These are phyloP conservation scores for Hydrotaea cyrtoneurina DNA, from an alignment of 2,888 invertebrate species.

Conservation along the genomic window DNA sequence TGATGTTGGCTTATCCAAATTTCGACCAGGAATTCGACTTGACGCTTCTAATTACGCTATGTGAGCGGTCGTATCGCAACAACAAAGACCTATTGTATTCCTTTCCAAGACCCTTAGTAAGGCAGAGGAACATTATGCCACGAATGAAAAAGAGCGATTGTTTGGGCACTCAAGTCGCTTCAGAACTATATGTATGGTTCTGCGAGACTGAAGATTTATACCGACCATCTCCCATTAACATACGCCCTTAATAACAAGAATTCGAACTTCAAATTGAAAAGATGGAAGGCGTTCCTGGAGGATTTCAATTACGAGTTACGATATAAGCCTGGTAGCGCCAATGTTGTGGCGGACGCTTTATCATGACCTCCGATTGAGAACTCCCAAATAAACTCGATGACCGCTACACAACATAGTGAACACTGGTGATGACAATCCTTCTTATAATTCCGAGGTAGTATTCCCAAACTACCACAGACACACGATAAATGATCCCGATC, in stretches of 20 bases:
- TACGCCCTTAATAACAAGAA: constrained; percentile 36
- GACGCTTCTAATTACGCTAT: constrained; percentile 50
- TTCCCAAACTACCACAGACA: constrained; percentile 26
- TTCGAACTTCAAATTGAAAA: constrained; percentile 14
- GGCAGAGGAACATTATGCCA: constrained; percentile 42
- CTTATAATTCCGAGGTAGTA: constrained; percentile 14
- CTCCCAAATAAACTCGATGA: not conserved
- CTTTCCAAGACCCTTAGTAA: constrained; percentile 40
- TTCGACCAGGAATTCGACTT: constrained; percentile 36
- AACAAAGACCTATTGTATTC: constrained; percentile 43
- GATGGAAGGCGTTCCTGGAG: not conserved
- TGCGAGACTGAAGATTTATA: constrained; percentile 29
- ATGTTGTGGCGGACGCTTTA: not conserved
- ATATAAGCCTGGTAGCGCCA: not conserved
- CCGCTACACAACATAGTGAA: constrained; percentile 58
- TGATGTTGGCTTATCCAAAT: not conserved
- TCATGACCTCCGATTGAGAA: not conserved
- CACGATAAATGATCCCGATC: not conserved
- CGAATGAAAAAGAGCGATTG: constrained; percentile 51
- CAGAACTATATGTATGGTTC: constrained; percentile 28
- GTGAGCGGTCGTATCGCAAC: constrained; percentile 40
- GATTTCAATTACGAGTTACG: not conserved
- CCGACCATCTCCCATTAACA: constrained; percentile 17
- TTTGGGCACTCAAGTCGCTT: constrained; percentile 6
- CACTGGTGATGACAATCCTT: too few species aligned